These are phyloP conservation scores for Nemotelus pantherinus DNA, from an alignment of 2,888 invertebrate species.

Conservation along the genomic window DNA sequence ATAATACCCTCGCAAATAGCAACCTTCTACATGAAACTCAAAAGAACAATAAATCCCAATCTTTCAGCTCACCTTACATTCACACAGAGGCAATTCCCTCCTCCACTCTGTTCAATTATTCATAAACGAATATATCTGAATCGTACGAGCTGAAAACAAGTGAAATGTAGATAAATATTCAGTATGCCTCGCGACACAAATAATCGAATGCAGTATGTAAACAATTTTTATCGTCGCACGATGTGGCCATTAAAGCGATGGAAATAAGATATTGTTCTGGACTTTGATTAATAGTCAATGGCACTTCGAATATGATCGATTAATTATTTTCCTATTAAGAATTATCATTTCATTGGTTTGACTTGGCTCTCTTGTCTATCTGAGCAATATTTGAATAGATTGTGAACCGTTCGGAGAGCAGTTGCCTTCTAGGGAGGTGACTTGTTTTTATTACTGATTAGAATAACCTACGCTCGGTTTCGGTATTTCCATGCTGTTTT, in stretches of 20 bases:
- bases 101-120: neutral
- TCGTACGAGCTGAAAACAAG: neutral
- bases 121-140: neutral
- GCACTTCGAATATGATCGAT: neutral
- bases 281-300: neutral
- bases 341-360: no score
- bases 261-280: neutral
- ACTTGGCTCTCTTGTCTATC: no score
- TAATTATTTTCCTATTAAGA: neutral
- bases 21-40: no score
- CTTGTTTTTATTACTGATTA: no score
- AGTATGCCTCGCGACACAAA: neutral
- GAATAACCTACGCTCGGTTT: no score
- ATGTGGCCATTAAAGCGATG: neutral
- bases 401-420: no score
- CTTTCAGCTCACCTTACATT: neutral
- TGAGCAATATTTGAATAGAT: neutral
- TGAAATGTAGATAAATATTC: neutral
- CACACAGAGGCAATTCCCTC: neutral
- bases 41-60: neutral
- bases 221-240: neutral
- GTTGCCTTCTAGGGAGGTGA: no score
- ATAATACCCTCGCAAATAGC: no score
- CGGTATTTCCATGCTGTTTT: no score
- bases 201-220: neutral